Percentiles rank a stretch among this genome's conserved stretches.
phyloP scores from a whole-genome alignment of 2,113 vertebrate species.

The Scalopus aquaticus region DNA sequence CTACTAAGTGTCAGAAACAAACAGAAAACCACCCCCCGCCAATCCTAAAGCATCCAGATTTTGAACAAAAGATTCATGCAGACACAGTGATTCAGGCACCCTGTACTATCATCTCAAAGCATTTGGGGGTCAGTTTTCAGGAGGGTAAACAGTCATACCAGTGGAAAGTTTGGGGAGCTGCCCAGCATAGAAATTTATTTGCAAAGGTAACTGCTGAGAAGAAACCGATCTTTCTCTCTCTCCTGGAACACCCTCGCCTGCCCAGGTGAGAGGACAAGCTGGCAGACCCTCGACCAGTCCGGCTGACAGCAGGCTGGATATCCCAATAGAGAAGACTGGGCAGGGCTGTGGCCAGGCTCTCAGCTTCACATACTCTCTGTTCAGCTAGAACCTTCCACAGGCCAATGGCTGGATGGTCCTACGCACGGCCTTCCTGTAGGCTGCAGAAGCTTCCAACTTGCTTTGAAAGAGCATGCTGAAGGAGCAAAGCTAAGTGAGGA shows the following conservation, averaged over 20 bases:
- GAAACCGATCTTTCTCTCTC: not conserved
- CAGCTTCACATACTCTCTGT: not conserved
- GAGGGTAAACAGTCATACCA: accelerated
- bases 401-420: not conserved
- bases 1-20: conserved; percentile 38
- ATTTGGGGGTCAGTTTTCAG: not conserved
- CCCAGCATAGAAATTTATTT: not conserved
- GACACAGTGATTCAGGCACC: accelerated
- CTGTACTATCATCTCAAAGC: accelerated
- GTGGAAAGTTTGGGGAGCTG: not conserved
- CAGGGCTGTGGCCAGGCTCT: not conserved
- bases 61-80: not conserved
- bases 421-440: not conserved
- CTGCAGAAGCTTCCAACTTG: conserved; percentile 58
- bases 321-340: not conserved
- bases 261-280: too few species aligned
- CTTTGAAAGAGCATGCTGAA: conserved; percentile 74
- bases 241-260: not conserved
- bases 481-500: conserved; percentile 63
- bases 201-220: not conserved
- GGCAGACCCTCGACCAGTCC: not conserved
- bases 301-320: not conserved
- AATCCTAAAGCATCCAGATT: not conserved
- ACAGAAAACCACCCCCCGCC: not conserved
- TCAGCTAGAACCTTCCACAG: not conserved